These are phyloP conservation scores for Dicrurus megarhynchus DNA, from an alignment of 2,113 vertebrate species.

Conservation along the genomic window DNA sequence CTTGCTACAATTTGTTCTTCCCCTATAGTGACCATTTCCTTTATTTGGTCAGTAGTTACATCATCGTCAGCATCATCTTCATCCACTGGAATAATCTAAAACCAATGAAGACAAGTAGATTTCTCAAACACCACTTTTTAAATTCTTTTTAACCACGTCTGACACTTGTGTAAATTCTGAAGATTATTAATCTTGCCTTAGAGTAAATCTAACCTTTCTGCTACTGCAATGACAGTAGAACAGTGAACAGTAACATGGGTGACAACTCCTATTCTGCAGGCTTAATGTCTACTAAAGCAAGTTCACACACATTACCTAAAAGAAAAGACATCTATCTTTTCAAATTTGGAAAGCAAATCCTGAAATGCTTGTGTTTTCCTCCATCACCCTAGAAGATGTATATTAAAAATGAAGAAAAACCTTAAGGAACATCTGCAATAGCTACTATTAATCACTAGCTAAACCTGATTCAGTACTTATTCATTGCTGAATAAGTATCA, in stretches of 20 bases:
- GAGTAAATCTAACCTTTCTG: neutral
- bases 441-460: neutral
- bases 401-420: neutral
- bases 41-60: neutral
- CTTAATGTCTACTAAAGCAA: neutral
- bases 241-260: neutral
- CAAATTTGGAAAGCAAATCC: neutral
- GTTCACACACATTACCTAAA: neutral
- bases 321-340: neutral
- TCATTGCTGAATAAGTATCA: neutral
- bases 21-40: constrained; percentile 21
- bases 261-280: neutral
- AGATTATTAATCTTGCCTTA: neutral
- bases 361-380: neutral
- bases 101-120: neutral
- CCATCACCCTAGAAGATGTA: neutral
- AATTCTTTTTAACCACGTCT: neutral
- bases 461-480: neutral
- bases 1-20: constrained; percentile 16
- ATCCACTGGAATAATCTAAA: constrained; percentile 53
- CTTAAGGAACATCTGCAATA: neutral
- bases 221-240: neutral
- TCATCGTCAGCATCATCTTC: constrained; percentile 36
- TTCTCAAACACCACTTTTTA: neutral
- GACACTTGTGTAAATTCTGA: neutral